Conservation (phyloP, 2,797 vertebrate genomes). For the Meriones psammophilus region DNA sequence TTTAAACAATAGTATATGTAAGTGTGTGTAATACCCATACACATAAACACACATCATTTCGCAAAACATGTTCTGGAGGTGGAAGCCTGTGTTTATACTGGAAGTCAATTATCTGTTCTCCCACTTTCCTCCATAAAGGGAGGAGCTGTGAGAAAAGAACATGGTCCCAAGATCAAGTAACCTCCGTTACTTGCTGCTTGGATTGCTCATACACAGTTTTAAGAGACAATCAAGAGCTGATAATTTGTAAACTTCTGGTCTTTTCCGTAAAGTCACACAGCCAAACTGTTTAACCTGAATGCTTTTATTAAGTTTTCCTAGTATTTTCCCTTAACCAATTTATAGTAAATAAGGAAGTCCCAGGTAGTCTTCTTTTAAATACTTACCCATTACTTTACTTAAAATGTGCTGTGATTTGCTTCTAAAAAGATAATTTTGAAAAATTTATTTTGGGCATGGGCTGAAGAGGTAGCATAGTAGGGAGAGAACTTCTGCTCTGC, state of each 20-base stretch:
- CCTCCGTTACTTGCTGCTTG: slow-evolving; percentile 5
- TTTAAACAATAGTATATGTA: background rate
- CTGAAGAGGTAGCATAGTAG: background rate
- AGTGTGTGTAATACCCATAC: background rate
- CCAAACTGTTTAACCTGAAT: slow-evolving; percentile 24
- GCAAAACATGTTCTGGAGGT: background rate
- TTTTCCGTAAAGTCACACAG: background rate
- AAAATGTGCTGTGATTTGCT: slow-evolving; percentile 36
- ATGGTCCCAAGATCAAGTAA: background rate
- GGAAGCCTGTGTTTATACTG: background rate
- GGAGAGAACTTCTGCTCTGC: background rate
- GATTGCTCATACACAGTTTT: background rate
- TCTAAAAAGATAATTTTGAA: background rate
- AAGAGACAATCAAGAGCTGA: background rate
- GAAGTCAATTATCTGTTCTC: background rate
- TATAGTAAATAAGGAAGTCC: background rate
- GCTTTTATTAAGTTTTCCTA: background rate
- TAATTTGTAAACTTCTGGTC: slow-evolving; percentile 38
- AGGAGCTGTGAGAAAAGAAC: background rate
- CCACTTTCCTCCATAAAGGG: background rate
- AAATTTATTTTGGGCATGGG: background rate
- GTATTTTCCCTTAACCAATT: slow-evolving; percentile 36
- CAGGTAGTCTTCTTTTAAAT: slow-evolving; percentile 28
- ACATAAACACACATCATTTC: too few relatives aligned
- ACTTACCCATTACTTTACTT: background rate